Base-by-base conservation (phyloP, 2,113 vertebrate species). In the Ploceus nigricollis region DNA sequence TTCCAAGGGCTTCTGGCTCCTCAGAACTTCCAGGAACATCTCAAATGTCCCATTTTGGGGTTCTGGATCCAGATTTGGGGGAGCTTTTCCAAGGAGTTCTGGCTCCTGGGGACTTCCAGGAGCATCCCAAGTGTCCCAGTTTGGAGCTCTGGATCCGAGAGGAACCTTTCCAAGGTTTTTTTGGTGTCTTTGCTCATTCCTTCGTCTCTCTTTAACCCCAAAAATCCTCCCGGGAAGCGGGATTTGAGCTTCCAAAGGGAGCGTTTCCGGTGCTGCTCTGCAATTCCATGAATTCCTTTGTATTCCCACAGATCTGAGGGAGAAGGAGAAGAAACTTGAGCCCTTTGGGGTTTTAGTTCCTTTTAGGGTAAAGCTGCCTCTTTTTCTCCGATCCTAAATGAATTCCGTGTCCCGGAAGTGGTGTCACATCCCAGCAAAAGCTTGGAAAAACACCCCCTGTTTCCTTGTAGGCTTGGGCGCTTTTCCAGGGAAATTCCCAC, bases 271-370 rank as follows among this genome's bases (percentile, higher is more conserved):
- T 87, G 84, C 92, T 91, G 87, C 57, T 91, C 93, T 68, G 93
- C 88, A 93, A 89, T 94, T 91, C 92, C 93, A 94, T 11, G 90
- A 98, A 96, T 80, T 97, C 97, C 97, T 99, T 98, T 98, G 98
- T 98, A 97, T 99, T 97, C 96, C 98, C 98, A 90, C 98, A 98
- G 99, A 98, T 98, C 97, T 98, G 98, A 98, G 97, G 97, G 95
- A 98, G 98, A 98, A 97, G 98, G 97, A 94, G 98, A 98, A 98
- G 98, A 98, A 81, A 98, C 97, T 98, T 98, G 98, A 97, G 98
- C 98, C 98, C 96, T 98, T 98, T 97, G 94, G 97, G 97, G 94
- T 66, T 97, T 98, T 42, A 98, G 97, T 96, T 96, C 85, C 97
- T 98, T 61, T 98, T 63, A 98, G 98, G 99, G 98, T 98, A 99